A percentile compares a stretch with the other conserved stretches of the same genome.
These are phyloP conservation scores for Scaptomyza caliginosa DNA, from an alignment of 2,888 invertebrate species.

Conservation along the genomic window DNA sequence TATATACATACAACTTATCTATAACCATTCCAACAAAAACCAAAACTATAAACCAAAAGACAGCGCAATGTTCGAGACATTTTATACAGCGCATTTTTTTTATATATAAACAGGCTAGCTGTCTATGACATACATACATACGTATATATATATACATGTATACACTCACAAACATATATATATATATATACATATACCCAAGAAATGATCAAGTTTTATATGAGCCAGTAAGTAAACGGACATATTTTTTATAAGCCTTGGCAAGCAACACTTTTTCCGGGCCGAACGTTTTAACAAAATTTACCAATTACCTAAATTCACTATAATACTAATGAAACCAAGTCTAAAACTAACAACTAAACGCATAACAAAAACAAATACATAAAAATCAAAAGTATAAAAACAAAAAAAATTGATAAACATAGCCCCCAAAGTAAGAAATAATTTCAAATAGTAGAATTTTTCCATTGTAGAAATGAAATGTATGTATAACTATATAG, in stretches of 20 bases:
- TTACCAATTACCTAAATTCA: constrained; percentile 51
- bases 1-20: constrained; percentile 42
- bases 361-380: constrained; percentile 22
- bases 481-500: constrained; percentile 69
- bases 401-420: constrained; percentile 22
- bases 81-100: constrained; percentile 77
- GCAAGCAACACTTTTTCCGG: constrained; percentile 70
- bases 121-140: constrained; percentile 57
- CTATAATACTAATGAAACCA: constrained; percentile 19
- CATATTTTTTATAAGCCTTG: constrained; percentile 76
- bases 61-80: constrained; percentile 64
- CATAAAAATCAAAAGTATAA: constrained; percentile 13
- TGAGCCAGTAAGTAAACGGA: constrained; percentile 75
- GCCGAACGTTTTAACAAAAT: constrained; percentile 73
- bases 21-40: constrained; percentile 59
- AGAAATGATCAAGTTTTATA: constrained; percentile 66
- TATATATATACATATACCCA: constrained; percentile 47
- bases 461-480: constrained; percentile 68
- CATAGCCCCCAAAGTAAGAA: constrained; percentile 33
- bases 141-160: constrained; percentile 29
- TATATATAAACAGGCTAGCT: constrained; percentile 69
- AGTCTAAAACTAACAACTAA: constrained; percentile 23
- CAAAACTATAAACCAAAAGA: constrained; percentile 34
- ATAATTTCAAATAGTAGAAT: constrained; percentile 74
- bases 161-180: constrained; percentile 17